Percentiles rank a stretch among this genome's conserved stretches.
phyloP scores from a whole-genome alignment of 1,140 invertebrate species.

The Eueides isabella region DNA sequence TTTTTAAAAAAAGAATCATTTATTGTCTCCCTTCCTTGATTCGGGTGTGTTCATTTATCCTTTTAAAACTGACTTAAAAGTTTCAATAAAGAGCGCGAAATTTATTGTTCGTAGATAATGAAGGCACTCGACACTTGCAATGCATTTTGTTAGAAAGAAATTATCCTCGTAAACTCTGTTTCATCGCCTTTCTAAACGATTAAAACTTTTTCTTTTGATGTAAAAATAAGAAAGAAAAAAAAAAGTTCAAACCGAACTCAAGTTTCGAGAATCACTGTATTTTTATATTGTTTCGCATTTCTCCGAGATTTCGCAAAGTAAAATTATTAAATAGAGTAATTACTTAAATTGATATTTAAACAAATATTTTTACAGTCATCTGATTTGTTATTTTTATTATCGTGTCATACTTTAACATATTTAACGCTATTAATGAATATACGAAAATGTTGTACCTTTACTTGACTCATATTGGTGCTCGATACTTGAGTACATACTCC shows the following conservation, averaged over 20 bases:
- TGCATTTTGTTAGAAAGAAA: conserved; percentile 18
- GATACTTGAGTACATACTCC: too few species aligned
- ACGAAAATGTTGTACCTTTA: too few species aligned
- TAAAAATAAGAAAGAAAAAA: too few species aligned
- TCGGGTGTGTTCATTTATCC: neutral
- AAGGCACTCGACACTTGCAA: conserved; percentile 8
- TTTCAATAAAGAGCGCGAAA: neutral
- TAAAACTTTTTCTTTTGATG: conserved; percentile 29
- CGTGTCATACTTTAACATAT: too few species aligned
- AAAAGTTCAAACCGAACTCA: neutral
- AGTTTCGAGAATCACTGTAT: neutral
- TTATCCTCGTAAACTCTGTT: conserved; percentile 12
- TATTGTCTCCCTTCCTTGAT: neutral
- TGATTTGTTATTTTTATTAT: too few species aligned
- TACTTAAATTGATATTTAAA: too few species aligned
- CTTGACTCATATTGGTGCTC: too few species aligned
- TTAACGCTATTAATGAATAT: too few species aligned
- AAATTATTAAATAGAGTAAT: too few species aligned
- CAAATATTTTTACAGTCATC: too few species aligned
- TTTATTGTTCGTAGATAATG: conserved; percentile 17
- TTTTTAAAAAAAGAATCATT: neutral
- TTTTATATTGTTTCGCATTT: too few species aligned
- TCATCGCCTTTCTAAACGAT: conserved; percentile 28
- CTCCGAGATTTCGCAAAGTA: too few species aligned
- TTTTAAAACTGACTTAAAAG: neutral